Conservation (phyloP, 2,797 vertebrate genomes). For the Garrulus glandarius region DNA sequence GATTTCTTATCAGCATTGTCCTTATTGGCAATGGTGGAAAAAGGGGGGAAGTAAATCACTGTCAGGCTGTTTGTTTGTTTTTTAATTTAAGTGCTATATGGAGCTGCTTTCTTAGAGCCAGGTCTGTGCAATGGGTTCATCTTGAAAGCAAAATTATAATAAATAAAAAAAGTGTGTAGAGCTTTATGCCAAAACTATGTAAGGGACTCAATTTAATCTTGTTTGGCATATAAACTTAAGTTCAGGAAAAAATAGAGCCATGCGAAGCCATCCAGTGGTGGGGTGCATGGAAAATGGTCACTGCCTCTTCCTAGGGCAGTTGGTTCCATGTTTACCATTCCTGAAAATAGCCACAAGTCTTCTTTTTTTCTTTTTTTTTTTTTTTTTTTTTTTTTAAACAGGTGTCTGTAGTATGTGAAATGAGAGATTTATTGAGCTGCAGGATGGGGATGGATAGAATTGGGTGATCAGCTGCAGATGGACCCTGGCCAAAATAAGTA, state of each 20-base stretch:
- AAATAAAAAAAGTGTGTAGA: background rate
- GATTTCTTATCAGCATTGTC: rapidly evolving
- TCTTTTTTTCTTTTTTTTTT: background rate
- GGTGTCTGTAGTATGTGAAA: background rate
- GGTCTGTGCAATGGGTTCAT: rapidly evolving
- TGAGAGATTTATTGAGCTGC: background rate
- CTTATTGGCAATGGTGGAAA: background rate
- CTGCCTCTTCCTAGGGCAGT: background rate
- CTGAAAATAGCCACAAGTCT: rapidly evolving
- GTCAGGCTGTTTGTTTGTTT: background rate
- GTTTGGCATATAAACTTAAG: background rate
- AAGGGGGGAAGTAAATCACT: rapidly evolving
- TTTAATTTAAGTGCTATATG: background rate
- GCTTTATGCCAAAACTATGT: background rate
- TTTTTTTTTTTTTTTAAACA: background rate
- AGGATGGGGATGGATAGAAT: background rate
- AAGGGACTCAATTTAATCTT: background rate
- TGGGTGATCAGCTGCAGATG: background rate
- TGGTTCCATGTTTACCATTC: background rate
- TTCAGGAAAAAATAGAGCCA: rapidly evolving
- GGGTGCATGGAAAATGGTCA: background rate
- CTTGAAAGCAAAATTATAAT: background rate
- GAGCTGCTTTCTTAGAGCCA: background rate
- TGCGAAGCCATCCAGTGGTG: background rate
- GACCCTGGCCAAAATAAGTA: background rate